Evolutionary conservation across 2,888 invertebrate species (phyloP).

Genomic region (Nephrotoma flavescens): DNA sequence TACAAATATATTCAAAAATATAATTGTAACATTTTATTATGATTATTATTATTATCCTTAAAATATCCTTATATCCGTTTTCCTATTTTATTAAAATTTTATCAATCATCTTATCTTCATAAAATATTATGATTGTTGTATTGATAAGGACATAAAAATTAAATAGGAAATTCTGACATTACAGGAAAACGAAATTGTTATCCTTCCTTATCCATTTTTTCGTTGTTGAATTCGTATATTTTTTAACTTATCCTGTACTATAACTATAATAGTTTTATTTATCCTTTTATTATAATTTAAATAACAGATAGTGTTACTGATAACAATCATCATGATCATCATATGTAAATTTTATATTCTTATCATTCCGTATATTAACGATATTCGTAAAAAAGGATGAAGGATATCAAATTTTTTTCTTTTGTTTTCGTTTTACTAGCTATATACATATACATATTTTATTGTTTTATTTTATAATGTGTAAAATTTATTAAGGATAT

Average conservation of each 20-base stretch:
- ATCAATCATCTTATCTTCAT: background rate
- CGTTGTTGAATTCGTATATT: background rate
- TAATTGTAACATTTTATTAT: background rate
- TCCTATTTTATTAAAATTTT: background rate
- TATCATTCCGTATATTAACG: background rate
- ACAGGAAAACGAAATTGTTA: background rate
- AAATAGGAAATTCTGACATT: background rate
- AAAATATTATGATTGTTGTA: background rate
- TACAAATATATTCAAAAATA: background rate
- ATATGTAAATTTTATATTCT: background rate
- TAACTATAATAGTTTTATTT: background rate
- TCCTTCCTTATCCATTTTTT: background rate
- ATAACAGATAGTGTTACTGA: background rate
- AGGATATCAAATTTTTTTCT: background rate
- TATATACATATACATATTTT: background rate
- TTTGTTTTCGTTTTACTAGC: background rate
- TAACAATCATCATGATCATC: background rate
- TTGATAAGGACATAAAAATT: background rate
- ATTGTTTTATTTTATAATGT: background rate
- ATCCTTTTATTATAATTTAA: background rate
- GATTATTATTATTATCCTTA: background rate
- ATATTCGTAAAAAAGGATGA: background rate
- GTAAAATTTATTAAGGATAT: background rate
- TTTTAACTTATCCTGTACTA: background rate
- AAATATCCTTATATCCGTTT: background rate